Conservation (phyloP, 2,113 vertebrate species). For the Platysteira castanea region DNA sequence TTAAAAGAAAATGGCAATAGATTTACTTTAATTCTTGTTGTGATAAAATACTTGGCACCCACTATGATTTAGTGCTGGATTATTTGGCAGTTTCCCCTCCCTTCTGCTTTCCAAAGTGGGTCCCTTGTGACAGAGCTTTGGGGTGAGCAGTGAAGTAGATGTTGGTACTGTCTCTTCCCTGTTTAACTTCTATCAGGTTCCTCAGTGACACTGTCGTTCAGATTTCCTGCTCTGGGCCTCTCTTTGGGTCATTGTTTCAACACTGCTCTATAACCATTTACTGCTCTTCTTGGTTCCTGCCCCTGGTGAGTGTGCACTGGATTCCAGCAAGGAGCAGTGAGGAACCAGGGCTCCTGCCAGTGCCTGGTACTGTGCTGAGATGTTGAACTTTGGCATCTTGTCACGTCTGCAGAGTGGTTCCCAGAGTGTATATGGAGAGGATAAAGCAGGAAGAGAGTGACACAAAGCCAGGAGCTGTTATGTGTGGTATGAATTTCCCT, state of each 20-base stretch:
- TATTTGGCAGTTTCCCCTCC: not conserved
- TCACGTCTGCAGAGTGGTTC: not conserved
- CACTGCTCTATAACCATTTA: not conserved
- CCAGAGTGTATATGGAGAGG: not conserved
- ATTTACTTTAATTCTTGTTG: not conserved
- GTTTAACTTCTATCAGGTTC: not conserved
- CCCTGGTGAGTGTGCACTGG: not conserved
- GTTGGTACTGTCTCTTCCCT: not conserved
- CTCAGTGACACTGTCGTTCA: not conserved
- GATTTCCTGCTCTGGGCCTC: not conserved
- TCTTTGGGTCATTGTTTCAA: not conserved
- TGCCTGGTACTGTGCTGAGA: not conserved
- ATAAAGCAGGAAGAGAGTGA: not conserved
- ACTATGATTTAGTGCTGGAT: not conserved
- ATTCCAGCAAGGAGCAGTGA: not conserved
- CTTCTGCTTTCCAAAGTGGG: not conserved
- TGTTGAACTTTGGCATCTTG: not conserved
- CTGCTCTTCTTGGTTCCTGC: not conserved
- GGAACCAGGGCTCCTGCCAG: not conserved
- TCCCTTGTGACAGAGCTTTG: not conserved
- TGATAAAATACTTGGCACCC: not conserved
- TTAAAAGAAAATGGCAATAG: not conserved
- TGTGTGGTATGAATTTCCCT: not conserved
- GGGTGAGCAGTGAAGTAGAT: not conserved
- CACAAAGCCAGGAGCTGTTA: not conserved